Percentiles rank a stretch among this genome's conserved stretches.
Conservation (phyloP, 1,140 invertebrate genomes). For the Camponotus floridanus region DNA sequence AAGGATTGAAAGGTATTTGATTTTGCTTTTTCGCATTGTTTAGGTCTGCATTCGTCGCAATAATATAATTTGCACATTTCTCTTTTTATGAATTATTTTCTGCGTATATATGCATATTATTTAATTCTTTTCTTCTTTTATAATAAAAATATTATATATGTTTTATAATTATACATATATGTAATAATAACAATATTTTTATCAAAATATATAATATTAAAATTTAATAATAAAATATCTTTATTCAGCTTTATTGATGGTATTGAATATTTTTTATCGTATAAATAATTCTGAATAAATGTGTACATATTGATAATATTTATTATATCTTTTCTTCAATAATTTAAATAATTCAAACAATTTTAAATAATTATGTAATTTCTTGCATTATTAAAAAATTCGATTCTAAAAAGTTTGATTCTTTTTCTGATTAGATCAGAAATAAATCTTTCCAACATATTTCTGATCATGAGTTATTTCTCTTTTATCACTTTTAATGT, state of each 20-base stretch:
- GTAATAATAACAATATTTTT: neutral
- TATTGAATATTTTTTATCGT: neutral
- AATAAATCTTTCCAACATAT: no score
- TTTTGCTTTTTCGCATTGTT: slow-evolving; percentile 10
- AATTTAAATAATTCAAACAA: no score
- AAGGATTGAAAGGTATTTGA: slow-evolving; percentile 48
- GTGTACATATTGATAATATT: no score
- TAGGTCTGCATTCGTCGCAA: slow-evolving; percentile 2
- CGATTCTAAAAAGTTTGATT: no score
- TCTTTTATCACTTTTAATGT: neutral
- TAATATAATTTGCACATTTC: neutral
- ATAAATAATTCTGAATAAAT: no score
- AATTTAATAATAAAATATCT: neutral
- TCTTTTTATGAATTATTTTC: neutral
- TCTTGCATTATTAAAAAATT: no score
- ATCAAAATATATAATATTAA: neutral
- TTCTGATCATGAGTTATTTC: neutral
- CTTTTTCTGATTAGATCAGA: no score
- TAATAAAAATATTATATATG: neutral
- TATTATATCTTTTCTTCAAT: no score
- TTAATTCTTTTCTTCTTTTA: neutral
- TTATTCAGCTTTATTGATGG: neutral
- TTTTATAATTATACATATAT: neutral
- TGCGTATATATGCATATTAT: neutral
- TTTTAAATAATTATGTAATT: no score